Evolutionary conservation across 2,113 vertebrate genomes (phyloP).

Genomic region (Bagarius yarrelli): DNA sequence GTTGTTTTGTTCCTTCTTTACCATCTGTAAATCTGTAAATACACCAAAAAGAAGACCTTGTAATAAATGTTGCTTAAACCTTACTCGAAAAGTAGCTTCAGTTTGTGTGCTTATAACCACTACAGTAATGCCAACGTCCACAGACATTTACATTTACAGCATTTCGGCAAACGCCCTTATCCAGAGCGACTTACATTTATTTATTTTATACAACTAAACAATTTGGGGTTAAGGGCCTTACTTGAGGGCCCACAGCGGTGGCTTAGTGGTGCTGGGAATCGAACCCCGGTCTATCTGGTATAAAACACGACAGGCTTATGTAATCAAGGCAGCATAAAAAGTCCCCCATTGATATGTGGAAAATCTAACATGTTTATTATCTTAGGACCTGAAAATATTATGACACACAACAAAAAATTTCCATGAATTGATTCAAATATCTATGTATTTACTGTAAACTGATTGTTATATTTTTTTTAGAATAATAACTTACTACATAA

Average conservation of each 20-base stretch:
- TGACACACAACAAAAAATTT: neutral
- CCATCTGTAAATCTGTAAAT: conserved; percentile 9
- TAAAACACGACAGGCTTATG: neutral
- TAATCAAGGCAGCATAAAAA: neutral
- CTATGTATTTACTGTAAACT: no score
- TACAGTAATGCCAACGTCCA: neutral
- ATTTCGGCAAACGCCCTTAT: no score
- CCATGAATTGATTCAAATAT: neutral
- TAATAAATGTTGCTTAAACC: conserved; percentile 18
- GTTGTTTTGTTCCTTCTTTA: neutral
- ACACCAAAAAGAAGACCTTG: conserved; percentile 2
- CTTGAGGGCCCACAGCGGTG: no score
- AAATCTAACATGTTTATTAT: no score
- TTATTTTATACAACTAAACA: no score
- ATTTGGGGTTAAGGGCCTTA: no score
- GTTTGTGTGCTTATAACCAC: neutral
- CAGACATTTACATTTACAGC: no score
- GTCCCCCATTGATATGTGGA: no score
- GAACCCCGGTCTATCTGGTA: no score
- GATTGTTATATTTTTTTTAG: neutral
- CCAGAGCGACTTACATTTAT: no score
- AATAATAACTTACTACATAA: neutral
- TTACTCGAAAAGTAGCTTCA: neutral
- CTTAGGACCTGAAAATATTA: neutral
- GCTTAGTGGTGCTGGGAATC: no score